Conservation (phyloP, 2,113 vertebrate genomes). For the Todiramphus chloris region DNA sequence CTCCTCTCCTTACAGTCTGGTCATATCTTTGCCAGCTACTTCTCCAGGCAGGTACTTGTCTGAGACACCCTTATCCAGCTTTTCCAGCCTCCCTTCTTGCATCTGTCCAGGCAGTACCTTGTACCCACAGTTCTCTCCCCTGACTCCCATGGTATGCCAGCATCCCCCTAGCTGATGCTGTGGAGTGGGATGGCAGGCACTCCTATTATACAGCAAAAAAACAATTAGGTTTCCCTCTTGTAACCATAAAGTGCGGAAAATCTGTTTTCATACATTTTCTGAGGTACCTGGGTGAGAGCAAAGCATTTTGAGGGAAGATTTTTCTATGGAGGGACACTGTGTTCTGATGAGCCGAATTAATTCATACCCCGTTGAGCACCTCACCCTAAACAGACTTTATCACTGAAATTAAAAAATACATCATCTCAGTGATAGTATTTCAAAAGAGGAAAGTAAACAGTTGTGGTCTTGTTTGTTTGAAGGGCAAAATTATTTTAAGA, state of each 20-base stretch:
- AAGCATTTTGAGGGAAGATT: background rate
- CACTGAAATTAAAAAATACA: background rate
- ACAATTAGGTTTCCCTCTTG: background rate
- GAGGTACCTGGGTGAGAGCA: background rate
- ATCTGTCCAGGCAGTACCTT: accelerated
- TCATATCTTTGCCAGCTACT: background rate
- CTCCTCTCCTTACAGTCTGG: accelerated
- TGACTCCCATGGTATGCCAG: background rate
- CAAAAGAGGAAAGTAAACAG: background rate
- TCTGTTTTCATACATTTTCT: background rate
- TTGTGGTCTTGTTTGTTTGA: background rate
- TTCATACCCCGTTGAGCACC: background rate
- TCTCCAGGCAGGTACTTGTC: background rate
- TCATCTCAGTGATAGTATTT: background rate
- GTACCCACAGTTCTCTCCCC: background rate
- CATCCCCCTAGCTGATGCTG: background rate
- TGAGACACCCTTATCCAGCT: background rate
- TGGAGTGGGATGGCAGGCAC: background rate
- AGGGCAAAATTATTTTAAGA: background rate
- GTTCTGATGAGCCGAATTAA: background rate
- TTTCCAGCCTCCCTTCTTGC: background rate
- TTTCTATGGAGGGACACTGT: background rate
- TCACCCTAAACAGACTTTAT: background rate
- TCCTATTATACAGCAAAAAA: background rate
- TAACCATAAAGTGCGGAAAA: background rate